Conservation (phyloP, 2,888 invertebrate genomes). For the Apamea sordens region DNA sequence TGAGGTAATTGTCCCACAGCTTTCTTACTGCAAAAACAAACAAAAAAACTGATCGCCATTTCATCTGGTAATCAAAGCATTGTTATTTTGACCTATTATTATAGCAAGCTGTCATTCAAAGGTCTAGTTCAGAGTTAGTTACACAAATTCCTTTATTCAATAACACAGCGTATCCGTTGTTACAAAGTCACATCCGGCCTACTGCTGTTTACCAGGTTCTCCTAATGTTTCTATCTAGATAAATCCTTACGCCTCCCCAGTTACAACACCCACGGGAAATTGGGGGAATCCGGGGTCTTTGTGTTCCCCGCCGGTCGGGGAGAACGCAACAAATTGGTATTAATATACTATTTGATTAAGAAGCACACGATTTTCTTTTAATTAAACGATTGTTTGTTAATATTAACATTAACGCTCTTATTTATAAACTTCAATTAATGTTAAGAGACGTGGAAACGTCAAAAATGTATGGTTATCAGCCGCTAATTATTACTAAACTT, state of each 20-base stretch:
- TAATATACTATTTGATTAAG: conserved; percentile 35
- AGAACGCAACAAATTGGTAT: conserved; percentile 37
- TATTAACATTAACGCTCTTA: not conserved
- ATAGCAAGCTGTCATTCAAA: not conserved
- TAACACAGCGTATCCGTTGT: not conserved
- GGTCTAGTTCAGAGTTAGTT: not conserved
- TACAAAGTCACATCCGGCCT: conserved; percentile 16
- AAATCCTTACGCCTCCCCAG: conserved; percentile 31
- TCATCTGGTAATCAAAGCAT: not conserved
- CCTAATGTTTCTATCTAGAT: conserved; percentile 40
- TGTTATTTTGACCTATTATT: not conserved
- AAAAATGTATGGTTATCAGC: not conserved
- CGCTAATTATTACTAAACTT: not conserved
- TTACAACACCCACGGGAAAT: conserved; percentile 52
- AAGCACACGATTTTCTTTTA: conserved; percentile 1
- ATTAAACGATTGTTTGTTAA: not conserved
- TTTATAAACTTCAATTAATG: not conserved
- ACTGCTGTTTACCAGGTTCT: conserved; percentile 16
- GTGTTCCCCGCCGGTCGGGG: conserved; percentile 20
- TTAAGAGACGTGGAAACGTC: not conserved
- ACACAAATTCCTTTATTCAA: conserved; percentile 4
- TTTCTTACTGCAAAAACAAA: too few species aligned
- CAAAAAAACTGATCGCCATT: too few species aligned
- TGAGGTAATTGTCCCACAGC: not conserved
- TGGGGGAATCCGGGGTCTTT: conserved; percentile 44